A percentile compares a stretch with the other conserved stretches of the same genome.
These are phyloP conservation scores for Caenorhabditis briggsae DNA, from an alignment of 1,140 invertebrate species.

Conservation along the genomic window DNA sequence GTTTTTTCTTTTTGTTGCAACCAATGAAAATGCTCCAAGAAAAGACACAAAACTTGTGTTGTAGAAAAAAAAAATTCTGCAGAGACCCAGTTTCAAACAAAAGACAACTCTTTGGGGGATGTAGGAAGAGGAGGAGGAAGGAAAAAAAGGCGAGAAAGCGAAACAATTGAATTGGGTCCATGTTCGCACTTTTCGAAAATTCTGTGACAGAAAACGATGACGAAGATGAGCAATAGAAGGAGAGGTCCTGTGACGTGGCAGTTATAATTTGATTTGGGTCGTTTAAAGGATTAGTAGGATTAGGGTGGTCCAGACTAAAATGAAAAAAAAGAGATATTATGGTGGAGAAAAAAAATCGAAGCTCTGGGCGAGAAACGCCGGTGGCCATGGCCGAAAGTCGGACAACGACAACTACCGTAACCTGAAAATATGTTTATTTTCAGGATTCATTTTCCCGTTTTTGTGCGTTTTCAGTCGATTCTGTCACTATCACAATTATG, in stretches of 20 bases:
- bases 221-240: background rate
- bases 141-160: constrained; percentile 46
- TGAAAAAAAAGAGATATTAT: no score
- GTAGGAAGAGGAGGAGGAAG: background rate
- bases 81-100: background rate
- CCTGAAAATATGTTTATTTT: no score
- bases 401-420: no score
- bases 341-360: no score
- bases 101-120: background rate
- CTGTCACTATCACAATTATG: no score
- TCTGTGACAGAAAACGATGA: background rate
- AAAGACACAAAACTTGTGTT: background rate
- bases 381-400: no score
- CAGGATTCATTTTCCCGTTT: no score
- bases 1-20: constrained; percentile 25
- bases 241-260: background rate
- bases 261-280: constrained; percentile 12
- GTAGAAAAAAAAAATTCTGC: constrained; percentile 12
- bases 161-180: constrained; percentile 52
- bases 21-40: constrained; percentile 28
- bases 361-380: no score
- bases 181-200: constrained; percentile 45
- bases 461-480: no score
- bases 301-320: background rate
- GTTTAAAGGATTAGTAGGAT: background rate